Percentiles rank a stretch among this genome's conserved stretches.
Conservation (phyloP, 2,797 vertebrate species). For the Rhynchonycteris naso region DNA sequence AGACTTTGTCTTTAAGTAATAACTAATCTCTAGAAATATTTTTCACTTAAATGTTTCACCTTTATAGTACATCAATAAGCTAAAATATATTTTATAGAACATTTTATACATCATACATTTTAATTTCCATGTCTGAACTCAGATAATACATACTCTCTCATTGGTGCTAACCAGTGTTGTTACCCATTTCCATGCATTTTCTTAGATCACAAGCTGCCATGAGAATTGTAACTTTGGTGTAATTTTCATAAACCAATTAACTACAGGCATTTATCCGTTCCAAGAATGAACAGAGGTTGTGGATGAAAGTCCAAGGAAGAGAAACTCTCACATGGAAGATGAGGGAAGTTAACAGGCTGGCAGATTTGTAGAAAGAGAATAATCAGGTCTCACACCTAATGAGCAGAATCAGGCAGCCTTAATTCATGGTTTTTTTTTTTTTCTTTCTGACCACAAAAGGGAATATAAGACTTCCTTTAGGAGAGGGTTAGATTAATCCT, state of each 20-base stretch:
- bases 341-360: conserved; percentile 68
- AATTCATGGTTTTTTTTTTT: conserved; percentile 59
- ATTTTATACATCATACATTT: background rate
- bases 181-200: background rate
- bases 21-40: background rate
- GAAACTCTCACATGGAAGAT: conserved; percentile 22
- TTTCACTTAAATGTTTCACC: background rate
- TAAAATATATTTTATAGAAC: background rate
- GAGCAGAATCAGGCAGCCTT: conserved; percentile 26
- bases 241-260: conserved; percentile 73
- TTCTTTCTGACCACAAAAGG: conserved; percentile 63
- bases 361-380: conserved; percentile 41
- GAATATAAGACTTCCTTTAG: conserved; percentile 53
- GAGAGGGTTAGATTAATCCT: conserved; percentile 67
- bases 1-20: background rate
- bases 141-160: background rate
- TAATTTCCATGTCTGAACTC: background rate
- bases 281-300: background rate
- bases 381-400: conserved; percentile 51
- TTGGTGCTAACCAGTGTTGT: background rate
- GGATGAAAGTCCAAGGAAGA: background rate
- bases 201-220: background rate
- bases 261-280: background rate
- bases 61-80: background rate
- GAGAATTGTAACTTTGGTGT: conserved; percentile 41